Evolutionary conservation across 2,113 vertebrate genomes (phyloP).

Genomic region (Sialia sialis): DNA sequence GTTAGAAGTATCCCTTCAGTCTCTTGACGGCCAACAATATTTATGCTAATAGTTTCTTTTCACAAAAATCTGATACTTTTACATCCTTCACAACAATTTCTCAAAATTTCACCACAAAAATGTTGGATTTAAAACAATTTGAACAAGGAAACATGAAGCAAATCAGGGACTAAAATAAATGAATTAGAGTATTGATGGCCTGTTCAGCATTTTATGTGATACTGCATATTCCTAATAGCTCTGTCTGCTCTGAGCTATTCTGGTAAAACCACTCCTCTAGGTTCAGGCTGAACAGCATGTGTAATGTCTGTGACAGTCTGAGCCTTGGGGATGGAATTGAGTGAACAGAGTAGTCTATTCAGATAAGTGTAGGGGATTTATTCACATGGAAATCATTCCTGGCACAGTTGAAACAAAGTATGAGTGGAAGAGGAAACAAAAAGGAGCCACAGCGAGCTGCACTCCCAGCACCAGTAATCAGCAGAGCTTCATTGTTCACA

Average conservation of each 20-base stretch:
- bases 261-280: neutral
- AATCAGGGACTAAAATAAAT: neutral
- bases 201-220: neutral
- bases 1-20: neutral
- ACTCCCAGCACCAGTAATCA: neutral
- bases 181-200: neutral
- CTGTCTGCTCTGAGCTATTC: conserved; percentile 11
- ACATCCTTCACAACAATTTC: neutral
- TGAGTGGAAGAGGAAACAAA: neutral
- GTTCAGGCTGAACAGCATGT: neutral
- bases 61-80: neutral
- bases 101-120: neutral
- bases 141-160: neutral
- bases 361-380: conserved; percentile 18
- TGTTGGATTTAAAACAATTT: neutral
- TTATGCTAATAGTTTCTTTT: neutral
- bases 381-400: conserved; percentile 59
- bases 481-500: neutral
- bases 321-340: conserved; percentile 23
- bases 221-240: neutral
- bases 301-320: conserved; percentile 20
- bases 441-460: neutral
- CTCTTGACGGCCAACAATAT: neutral
- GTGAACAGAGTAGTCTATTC: conserved; percentile 46
- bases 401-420: neutral